A percentile compares a stretch with the other conserved stretches of the same genome.
These are phyloP conservation scores for Apodemia duryi DNA, from an alignment of 2,888 invertebrate genomes.

Conservation along the genomic window DNA sequence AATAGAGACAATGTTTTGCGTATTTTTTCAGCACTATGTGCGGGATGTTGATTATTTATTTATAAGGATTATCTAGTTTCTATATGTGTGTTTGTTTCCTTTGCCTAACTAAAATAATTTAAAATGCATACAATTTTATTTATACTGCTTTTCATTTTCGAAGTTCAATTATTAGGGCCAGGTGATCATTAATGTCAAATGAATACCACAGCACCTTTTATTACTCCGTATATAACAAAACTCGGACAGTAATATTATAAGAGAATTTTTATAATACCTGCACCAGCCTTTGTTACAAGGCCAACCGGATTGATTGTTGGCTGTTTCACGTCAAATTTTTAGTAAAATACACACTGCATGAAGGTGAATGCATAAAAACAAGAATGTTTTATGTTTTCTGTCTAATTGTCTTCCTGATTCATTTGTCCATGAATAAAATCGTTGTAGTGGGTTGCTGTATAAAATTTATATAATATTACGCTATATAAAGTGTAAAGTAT, in stretches of 20 bases:
- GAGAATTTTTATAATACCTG: constrained; percentile 31
- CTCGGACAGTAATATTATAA: constrained; percentile 34
- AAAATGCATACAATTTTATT: constrained; percentile 44
- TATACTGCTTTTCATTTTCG: constrained; percentile 13
- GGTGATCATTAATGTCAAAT: constrained; percentile 30
- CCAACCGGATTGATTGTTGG: constrained; percentile 33
- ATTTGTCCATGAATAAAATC: not conserved
- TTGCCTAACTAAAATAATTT: constrained; percentile 35
- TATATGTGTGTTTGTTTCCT: not conserved
- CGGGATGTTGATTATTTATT: too few relatives aligned
- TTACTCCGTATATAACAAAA: constrained; percentile 28
- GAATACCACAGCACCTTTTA: constrained; percentile 26
- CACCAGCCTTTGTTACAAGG: constrained; percentile 37
- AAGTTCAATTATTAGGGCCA: constrained; percentile 28
- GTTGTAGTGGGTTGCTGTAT: not conserved
- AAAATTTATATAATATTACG: not conserved
- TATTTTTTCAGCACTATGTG: too few relatives aligned
- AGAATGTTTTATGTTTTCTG: constrained; percentile 18
- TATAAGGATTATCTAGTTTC: too few relatives aligned
- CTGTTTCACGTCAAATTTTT: constrained; percentile 33
- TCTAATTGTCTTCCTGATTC: constrained; percentile 22
- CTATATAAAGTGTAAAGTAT: not conserved
- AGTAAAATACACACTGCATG: constrained; percentile 25
- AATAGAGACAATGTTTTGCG: too few relatives aligned
- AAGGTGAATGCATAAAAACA: constrained; percentile 27